Conservation (phyloP, 2,113 vertebrate species). For the Notiomystis cincta region DNA sequence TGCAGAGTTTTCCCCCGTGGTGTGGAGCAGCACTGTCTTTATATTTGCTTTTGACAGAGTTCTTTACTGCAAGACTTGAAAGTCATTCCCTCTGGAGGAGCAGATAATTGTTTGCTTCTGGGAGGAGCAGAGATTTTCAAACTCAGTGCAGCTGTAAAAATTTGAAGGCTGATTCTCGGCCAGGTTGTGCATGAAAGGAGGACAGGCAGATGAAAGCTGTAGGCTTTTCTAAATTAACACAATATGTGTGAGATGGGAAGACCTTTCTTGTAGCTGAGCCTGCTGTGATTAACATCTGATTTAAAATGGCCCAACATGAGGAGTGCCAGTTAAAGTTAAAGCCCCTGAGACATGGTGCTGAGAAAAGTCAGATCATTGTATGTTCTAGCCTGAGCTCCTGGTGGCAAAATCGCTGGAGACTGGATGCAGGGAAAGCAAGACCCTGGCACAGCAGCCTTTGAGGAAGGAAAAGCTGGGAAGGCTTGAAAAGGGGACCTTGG, state of each 20-base stretch:
- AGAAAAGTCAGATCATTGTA: background rate
- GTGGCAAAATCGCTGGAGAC: background rate
- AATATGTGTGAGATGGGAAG: background rate
- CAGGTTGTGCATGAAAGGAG: background rate
- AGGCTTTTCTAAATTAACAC: background rate
- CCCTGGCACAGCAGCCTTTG: background rate
- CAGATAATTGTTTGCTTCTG: conserved; percentile 9
- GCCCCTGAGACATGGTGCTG: background rate
- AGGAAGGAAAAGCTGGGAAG: background rate
- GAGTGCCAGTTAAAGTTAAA: background rate
- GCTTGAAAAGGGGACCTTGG: background rate
- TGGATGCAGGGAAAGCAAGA: background rate
- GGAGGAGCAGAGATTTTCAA: background rate
- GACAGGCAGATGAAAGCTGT: background rate
- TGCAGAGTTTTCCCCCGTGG: background rate
- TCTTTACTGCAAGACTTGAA: background rate
- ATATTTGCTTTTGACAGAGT: conserved; percentile 41
- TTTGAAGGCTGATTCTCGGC: background rate
- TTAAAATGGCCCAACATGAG: background rate
- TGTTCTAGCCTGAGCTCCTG: background rate
- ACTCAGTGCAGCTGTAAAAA: background rate
- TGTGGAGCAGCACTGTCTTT: background rate
- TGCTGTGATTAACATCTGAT: background rate
- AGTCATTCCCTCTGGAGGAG: background rate
- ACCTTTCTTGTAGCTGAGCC: background rate